Conservation (phyloP, 2,113 vertebrate species). For the Dasyornis broadbenti region DNA sequence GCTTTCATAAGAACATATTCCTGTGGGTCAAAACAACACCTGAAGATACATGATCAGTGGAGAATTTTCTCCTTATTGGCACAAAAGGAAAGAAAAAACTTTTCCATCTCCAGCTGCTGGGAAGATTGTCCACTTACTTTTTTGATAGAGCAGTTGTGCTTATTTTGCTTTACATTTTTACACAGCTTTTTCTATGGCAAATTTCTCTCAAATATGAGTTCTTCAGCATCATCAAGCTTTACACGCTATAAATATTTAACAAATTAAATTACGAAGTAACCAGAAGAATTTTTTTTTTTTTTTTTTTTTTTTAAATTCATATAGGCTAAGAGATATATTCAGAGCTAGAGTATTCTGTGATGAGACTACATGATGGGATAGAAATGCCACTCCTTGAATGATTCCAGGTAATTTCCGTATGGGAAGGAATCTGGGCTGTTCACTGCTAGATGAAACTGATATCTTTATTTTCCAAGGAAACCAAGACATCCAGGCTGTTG, state of each 20-base stretch:
- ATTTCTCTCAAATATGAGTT: not conserved
- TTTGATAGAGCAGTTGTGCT: not conserved
- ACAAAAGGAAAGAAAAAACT: not conserved
- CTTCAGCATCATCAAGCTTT: not conserved
- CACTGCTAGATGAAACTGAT: rapidly evolving
- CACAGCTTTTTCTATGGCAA: not conserved
- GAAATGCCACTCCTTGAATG: not conserved
- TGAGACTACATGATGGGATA: rapidly evolving
- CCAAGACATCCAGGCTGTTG: not conserved
- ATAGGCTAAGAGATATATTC: not conserved
- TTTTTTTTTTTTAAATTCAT: not conserved
- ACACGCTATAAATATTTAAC: not conserved
- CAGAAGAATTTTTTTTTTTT: not conserved
- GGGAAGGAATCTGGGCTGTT: not conserved
- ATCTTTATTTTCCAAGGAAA: not conserved
- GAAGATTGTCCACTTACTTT: not conserved
- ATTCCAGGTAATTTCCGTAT: not conserved
- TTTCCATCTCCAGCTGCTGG: not conserved
- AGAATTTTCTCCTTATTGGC: not conserved
- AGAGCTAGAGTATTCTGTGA: not conserved
- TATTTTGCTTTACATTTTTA: not conserved
- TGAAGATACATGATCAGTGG: not conserved
- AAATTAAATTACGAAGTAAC: not conserved
- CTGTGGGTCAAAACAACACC: not conserved
- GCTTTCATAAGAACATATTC: not conserved